These are phyloP conservation scores for Petrocephalus microphthalmus DNA, from an alignment of 2,113 vertebrate genomes.

Conservation along the genomic window DNA sequence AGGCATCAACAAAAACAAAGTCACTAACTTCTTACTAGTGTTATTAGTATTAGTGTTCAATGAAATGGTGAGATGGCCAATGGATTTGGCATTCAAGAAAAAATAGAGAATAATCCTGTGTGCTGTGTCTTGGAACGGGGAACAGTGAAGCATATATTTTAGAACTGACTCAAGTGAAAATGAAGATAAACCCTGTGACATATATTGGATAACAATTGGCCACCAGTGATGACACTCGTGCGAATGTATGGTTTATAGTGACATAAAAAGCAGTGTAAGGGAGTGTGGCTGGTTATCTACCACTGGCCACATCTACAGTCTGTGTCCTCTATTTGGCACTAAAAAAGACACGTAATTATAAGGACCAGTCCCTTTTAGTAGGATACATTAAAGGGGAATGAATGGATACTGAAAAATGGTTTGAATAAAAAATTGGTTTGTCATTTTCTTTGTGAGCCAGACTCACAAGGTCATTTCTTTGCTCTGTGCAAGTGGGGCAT, in stretches of 20 bases:
- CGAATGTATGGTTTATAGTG: not conserved
- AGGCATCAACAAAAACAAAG: not conserved
- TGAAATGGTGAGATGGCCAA: not conserved
- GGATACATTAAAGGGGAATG: not conserved
- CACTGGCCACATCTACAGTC: not conserved
- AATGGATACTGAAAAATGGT: not conserved
- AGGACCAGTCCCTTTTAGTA: not conserved
- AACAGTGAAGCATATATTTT: not conserved
- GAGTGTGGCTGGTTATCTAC: not conserved
- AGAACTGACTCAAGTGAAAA: not conserved
- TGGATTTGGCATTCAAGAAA: not conserved
- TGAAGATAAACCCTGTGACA: not conserved
- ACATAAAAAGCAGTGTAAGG: not conserved
- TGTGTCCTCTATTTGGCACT: not conserved
- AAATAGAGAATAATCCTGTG: not conserved
- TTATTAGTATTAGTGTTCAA: not conserved
- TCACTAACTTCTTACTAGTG: not conserved
- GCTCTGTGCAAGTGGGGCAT: not conserved
- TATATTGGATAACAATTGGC: not conserved
- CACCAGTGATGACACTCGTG: not conserved
- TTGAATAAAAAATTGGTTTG: not conserved
- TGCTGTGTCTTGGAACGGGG: not conserved
- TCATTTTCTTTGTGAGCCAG: not conserved
- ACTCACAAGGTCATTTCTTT: not conserved
- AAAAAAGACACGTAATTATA: constrained; percentile 1